Base-by-base conservation (phyloP, 1,140 invertebrate species). In the Procambarus clarkii region DNA sequence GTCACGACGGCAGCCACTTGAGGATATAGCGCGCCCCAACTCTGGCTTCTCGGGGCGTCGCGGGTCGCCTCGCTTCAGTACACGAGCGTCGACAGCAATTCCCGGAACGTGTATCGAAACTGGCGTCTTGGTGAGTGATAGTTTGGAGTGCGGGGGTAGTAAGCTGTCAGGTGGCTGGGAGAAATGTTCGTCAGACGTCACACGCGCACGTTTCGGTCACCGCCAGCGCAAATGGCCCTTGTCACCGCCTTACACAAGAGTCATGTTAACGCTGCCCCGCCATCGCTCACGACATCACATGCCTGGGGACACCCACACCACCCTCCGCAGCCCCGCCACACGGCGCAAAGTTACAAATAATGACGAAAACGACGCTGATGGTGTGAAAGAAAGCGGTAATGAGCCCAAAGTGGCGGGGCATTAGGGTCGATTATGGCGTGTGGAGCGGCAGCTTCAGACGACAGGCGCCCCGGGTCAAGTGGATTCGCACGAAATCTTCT, bases 401-500 rank as follows among this genome's bases (percentile, higher is more conserved):
- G 54, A 79, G n/a, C 89, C 64, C 60, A 77, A 69, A n/a, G 83
- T 91, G 45, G 45, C 58, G 60, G 34, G 34, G 82, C 24, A 46
- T 78, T 91, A 91, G 69, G 77, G 89, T 48, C 46, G 89, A 85
- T 91, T 91, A 91, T 91, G n/a, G 82, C 18, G 34, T 15, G 89
- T 79, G 48, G 8, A 21, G 21, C 54, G 74, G 54, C 34, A 76
- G 58, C 21, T 58, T 84, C 24, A 81, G 88, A 84, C 80, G 88
- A 77, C 88, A 58, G 76, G 77, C 80, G 89, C 89, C 89, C 34
- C 74, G 44, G 89, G 89, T 85, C 89, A 91, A 86, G 82, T 69
- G 89, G 82, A 91, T 79, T 91, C 82, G 89, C 89, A 91, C 89
- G 89, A 91, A 86, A 91, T 91, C 89, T 91, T 91, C 89, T 91